phyloP scores from a whole-genome alignment of 2,797 vertebrate species.

The Coregonus ussuriensis region DNA sequence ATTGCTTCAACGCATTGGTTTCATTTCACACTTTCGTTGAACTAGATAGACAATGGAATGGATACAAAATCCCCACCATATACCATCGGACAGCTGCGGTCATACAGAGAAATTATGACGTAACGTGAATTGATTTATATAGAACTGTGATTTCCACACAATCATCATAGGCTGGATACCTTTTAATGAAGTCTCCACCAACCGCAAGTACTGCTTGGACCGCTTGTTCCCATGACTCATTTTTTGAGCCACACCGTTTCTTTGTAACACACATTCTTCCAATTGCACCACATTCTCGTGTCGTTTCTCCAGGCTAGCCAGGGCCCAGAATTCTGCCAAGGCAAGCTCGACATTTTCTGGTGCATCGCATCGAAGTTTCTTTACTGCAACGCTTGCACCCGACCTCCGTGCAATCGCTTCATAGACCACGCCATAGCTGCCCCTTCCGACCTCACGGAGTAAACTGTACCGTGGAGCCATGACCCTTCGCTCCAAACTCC shows the following conservation, averaged over 20 bases:
- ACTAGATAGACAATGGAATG: neutral
- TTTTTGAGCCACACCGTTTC: constrained; percentile 85
- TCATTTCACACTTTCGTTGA: neutral
- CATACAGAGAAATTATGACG: neutral
- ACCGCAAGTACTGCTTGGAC: constrained; percentile 85
- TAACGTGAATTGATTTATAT: neutral
- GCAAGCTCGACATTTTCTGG: constrained; percentile 95
- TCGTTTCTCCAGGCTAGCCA: constrained; percentile 88
- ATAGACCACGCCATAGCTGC: constrained; percentile 94
- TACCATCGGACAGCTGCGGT: no score
- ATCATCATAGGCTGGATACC: constrained; percentile 36
- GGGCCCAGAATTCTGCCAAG: constrained; percentile 92
- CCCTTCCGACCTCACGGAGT: constrained; percentile 89
- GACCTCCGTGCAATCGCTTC: constrained; percentile 84
- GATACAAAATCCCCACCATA: no score
- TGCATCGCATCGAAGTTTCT: constrained; percentile 92
- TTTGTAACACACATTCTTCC: constrained; percentile 93
- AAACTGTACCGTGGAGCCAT: constrained; percentile 83
- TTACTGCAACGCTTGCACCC: constrained; percentile 88
- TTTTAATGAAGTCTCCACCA: constrained; percentile 91
- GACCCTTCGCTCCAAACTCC: constrained; percentile 54
- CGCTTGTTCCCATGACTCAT: constrained; percentile 90
- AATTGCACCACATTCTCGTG: constrained; percentile 92
- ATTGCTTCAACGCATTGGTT: neutral
- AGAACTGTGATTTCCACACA: neutral